A percentile compares a stretch with the other conserved stretches of the same genome.
Evolutionary conservation across 2,888 invertebrate genomes (phyloP).

Genomic region (Merodon equestris): DNA sequence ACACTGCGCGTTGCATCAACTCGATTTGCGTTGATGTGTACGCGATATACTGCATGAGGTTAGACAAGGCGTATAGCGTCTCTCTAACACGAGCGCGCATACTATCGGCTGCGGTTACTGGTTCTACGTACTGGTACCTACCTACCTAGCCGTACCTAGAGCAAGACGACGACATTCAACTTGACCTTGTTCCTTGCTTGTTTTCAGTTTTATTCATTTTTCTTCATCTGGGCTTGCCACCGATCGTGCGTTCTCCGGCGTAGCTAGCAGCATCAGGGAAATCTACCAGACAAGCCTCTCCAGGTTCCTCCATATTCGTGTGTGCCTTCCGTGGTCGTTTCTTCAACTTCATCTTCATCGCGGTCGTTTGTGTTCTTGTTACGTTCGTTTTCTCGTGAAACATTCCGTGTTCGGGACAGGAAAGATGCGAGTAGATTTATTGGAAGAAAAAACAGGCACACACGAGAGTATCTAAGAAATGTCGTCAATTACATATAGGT

Average conservation of each 20-base stretch:
- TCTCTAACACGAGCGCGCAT: constrained; percentile 36
- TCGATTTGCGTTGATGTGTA: constrained; percentile 18
- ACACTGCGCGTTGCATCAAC: constrained; percentile 40
- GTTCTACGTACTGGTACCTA: constrained; percentile 35
- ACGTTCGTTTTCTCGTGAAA: constrained; percentile 41
- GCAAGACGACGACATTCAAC: constrained; percentile 60
- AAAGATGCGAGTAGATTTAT: no score
- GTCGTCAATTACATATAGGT: constrained; percentile 66
- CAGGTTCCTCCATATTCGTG: constrained; percentile 13
- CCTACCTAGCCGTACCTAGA: constrained; percentile 48
- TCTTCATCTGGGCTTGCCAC: no score
- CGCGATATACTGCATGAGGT: no score
- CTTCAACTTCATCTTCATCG: not conserved
- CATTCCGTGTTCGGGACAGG: constrained; percentile 54
- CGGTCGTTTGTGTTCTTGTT: constrained; percentile 13
- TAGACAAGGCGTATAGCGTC: constrained; percentile 42
- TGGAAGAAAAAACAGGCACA: constrained; percentile 38
- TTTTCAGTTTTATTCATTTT: constrained; percentile 21
- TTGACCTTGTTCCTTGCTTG: constrained; percentile 61
- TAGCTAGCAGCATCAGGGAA: constrained; percentile 15
- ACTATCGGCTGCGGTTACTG: constrained; percentile 16
- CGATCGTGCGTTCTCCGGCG: not conserved
- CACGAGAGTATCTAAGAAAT: constrained; percentile 29
- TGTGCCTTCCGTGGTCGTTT: not conserved
- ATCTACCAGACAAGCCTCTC: constrained; percentile 46